Evolutionary conservation across 2,797 vertebrate species (phyloP).

Genomic region (Hozukius guyotensis): DNA sequence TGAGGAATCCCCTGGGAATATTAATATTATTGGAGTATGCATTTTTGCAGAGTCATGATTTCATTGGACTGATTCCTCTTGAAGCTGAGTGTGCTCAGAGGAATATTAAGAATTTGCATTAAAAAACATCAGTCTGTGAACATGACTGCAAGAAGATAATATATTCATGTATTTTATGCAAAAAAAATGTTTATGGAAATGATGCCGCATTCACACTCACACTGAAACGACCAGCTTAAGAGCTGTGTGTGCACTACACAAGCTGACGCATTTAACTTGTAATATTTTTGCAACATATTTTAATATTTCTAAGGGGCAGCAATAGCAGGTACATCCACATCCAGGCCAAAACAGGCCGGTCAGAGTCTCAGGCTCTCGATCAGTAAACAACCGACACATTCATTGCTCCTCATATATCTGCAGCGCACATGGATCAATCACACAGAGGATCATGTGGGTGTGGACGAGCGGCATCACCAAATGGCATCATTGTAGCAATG

Average conservation of each 20-base stretch:
- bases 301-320: neutral
- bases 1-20: conserved; percentile 30
- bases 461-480: conserved; percentile 69
- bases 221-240: neutral
- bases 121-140: neutral
- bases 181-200: neutral
- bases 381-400: conserved; percentile 27
- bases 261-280: neutral
- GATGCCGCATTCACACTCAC: neutral
- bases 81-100: neutral
- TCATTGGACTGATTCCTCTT: neutral
- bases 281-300: neutral
- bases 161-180: neutral
- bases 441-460: conserved; percentile 70
- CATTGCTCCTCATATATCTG: conserved; percentile 48
- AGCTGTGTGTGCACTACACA: neutral
- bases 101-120: neutral
- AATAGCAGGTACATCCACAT: conserved; percentile 12
- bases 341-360: conserved; percentile 53
- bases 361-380: conserved; percentile 26
- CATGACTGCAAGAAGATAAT: neutral
- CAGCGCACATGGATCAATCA: conserved; percentile 66
- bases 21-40: conserved; percentile 13
- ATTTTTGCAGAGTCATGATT: conserved; percentile 29
- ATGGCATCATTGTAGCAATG: conserved; percentile 35